Evolutionary conservation across 2,797 vertebrate species (phyloP), one percentile per base, ranked within the genome.

Genomic region (Acipenser oxyrinchus): DNA sequence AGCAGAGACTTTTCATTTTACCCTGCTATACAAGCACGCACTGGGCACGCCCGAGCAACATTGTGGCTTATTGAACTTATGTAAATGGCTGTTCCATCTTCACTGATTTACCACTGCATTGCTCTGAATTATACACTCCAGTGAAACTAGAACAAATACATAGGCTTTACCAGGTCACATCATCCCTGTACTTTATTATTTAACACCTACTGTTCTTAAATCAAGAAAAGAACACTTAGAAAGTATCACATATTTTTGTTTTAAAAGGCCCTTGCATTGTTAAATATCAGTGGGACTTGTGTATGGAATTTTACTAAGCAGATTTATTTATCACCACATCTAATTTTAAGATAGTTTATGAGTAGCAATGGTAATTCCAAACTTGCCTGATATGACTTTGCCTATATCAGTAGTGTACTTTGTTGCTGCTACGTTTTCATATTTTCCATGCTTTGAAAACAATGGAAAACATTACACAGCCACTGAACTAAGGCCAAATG

Each of bases 1-100:
- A 83, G 79, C 84, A 81, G 80, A 87, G 78, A 80, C 82, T 87
- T 88, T 85, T 86, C 78, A 87, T 92, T 88, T 87, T 77, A 78
- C 79, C 75, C 71, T 76, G 77, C 73, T 79, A 78, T 66, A 83
- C 62, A 80, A 49, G 79, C 71, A 70, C 15, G 66, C 75, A 72
- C 63, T 68, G 63, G 68, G 69, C 70, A 70, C 65, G 64, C 50
- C 67, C 62, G 15, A 71, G 64, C 65, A 48, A 71, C 18, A 64
- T 13, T 23, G 65, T 1, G 10, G 48, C 12, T 5, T 9, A 73
- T 60, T 71, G 51, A 11, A 65, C 66, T 74, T 74, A 52, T 66
- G 37, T 63, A 68, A 72, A 68, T 7, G 66, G 0, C 37, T 37
- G 57, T 13, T 9, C 70, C 70, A 66, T 13, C 74, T 70, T 75